These are phyloP conservation scores for Peromyscus leucopus DNA, from an alignment of 2,113 vertebrate genomes.

Conservation along the genomic window DNA sequence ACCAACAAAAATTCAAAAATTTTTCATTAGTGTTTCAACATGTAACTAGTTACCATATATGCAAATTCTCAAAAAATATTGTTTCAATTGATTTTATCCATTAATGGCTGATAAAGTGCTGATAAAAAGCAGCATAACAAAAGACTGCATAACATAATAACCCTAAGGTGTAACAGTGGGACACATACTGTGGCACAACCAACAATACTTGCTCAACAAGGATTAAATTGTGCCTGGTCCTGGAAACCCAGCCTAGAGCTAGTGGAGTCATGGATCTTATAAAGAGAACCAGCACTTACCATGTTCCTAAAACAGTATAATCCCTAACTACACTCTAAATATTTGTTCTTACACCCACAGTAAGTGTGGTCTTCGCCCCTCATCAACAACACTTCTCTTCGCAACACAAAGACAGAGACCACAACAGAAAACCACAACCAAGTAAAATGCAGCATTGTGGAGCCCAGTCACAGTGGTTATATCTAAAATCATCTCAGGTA, in stretches of 20 bases:
- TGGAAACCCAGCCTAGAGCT: background rate
- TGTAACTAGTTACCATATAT: background rate
- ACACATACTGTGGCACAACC: background rate
- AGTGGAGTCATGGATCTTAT: background rate
- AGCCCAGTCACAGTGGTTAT: background rate
- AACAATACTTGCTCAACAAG: background rate
- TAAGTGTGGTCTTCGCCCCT: background rate
- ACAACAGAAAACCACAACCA: background rate
- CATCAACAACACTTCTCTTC: background rate
- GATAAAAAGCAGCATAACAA: background rate
- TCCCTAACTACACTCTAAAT: background rate
- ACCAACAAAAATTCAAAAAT: background rate
- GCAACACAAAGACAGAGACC: background rate
- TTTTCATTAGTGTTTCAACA: background rate
- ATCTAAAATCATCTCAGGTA: background rate
- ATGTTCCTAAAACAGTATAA: background rate
- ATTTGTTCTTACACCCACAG: background rate
- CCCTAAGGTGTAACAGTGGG: background rate
- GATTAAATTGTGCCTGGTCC: background rate
- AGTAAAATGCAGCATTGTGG: too few relatives aligned
- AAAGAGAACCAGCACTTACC: background rate
- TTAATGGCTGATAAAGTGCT: background rate
- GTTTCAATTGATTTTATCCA: background rate
- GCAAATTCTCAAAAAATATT: background rate
- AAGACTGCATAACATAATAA: background rate